These are phyloP conservation scores for Drosophila tanythrix DNA, from an alignment of 2,888 invertebrate species.

Conservation along the genomic window DNA sequence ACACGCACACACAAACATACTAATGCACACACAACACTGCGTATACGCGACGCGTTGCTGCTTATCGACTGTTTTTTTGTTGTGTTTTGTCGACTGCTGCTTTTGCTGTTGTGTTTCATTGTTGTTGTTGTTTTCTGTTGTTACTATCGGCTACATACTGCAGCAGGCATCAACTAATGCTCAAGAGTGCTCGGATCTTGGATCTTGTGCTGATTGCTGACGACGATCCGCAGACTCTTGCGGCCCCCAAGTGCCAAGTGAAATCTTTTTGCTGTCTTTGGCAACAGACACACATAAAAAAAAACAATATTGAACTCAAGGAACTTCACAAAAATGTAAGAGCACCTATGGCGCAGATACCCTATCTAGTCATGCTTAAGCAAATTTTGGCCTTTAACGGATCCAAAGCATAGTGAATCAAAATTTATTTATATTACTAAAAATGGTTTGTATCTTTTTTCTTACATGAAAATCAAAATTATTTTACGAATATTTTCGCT, in stretches of 20 bases:
- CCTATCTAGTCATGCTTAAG: slow-evolving; percentile 12
- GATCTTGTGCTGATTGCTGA: slow-evolving; percentile 31
- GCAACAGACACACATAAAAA: slow-evolving; percentile 26
- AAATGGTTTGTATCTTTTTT: background rate
- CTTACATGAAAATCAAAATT: background rate
- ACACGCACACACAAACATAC: slow-evolving; percentile 20
- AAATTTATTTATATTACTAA: background rate
- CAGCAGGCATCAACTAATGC: slow-evolving; percentile 62
- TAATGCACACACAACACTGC: slow-evolving; percentile 55
- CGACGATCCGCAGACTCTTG: slow-evolving; percentile 33
- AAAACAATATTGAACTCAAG: slow-evolving; percentile 36
- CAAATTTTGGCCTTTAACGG: background rate
- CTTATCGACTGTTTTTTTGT: slow-evolving; percentile 46
- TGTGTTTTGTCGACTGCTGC: slow-evolving; percentile 5
- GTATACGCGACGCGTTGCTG: slow-evolving; percentile 71
- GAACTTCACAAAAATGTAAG: background rate
- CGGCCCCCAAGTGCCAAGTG: slow-evolving; percentile 39
- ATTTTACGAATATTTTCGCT: background rate
- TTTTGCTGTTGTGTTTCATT: slow-evolving; percentile 9
- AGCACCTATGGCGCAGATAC: background rate
- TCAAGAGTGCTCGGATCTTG: slow-evolving; percentile 46
- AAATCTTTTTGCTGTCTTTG: slow-evolving; percentile 28
- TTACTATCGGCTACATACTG: slow-evolving; percentile 43
- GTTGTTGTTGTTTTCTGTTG: slow-evolving; percentile 21
- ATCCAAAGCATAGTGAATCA: background rate